Evolutionary conservation across 1,140 invertebrate species (phyloP).

Genomic region (Mesaphorura yosii): DNA sequence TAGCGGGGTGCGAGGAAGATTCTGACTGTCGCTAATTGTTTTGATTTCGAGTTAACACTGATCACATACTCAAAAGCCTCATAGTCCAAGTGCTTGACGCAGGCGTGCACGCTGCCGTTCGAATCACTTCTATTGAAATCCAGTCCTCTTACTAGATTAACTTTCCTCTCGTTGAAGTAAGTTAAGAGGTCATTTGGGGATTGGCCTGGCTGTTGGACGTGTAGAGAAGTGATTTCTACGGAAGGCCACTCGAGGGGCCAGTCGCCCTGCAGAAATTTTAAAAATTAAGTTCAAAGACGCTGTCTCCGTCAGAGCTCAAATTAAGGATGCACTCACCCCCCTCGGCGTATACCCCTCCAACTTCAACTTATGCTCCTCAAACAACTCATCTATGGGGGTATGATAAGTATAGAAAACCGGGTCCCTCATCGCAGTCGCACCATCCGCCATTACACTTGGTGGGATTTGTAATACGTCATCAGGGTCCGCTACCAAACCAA

Average conservation of each 20-base stretch:
- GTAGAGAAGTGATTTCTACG: not conserved
- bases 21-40: conserved; percentile 1
- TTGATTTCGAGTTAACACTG: not conserved
- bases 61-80: conserved; percentile 12
- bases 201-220: not conserved
- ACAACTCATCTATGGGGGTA: conserved; percentile 37
- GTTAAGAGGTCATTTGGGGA: conserved; percentile 2
- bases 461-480: conserved; percentile 32
- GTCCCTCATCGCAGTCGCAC: conserved; percentile 56
- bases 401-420: conserved; percentile 40
- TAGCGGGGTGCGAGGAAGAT: conserved; percentile 11
- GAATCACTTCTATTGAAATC: conserved; percentile 34
- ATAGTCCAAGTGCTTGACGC: conserved; percentile 14
- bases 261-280: conserved; percentile 3
- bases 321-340: conserved; percentile 36
- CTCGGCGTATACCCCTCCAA: conserved; percentile 34
- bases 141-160: not conserved
- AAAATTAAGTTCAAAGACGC: not conserved
- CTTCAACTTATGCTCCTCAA: conserved; percentile 37
- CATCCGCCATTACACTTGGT: conserved; percentile 52
- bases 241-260: not conserved
- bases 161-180: conserved; percentile 1
- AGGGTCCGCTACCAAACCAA: conserved; percentile 31
- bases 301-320: not conserved
- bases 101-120: conserved; percentile 47